Evolutionary conservation across 2,888 invertebrate genomes (phyloP).

Genomic region (Tridacna gigas): DNA sequence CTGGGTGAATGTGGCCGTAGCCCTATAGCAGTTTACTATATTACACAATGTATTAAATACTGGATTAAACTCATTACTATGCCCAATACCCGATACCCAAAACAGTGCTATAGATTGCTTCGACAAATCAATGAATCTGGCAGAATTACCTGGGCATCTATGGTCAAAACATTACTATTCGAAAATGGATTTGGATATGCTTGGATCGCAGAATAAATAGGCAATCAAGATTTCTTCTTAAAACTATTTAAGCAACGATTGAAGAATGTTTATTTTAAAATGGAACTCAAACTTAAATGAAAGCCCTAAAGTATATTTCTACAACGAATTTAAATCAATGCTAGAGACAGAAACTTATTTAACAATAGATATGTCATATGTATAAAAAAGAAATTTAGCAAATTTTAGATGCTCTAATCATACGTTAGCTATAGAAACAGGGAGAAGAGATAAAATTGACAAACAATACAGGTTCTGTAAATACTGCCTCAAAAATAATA

Average conservation of each 20-base stretch:
- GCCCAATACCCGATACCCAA: constrained; percentile 30
- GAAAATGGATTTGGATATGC: constrained; percentile 36
- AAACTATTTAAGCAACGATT: background rate
- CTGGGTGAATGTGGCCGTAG: constrained; percentile 19
- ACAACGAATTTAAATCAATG: background rate
- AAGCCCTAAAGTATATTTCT: background rate
- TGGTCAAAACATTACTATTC: constrained; percentile 28
- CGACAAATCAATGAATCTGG: constrained; percentile 25
- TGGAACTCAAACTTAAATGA: background rate
- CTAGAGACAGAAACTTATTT: background rate
- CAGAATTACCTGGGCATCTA: constrained; percentile 25
- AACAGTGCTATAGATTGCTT: constrained; percentile 34
- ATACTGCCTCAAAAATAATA: no score
- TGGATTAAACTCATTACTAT: constrained; percentile 27
- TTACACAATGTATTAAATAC: constrained; percentile 25
- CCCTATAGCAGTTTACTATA: constrained; percentile 6
- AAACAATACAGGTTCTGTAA: no score
- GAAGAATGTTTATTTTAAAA: background rate
- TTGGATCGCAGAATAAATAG: background rate
- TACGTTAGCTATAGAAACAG: no score
- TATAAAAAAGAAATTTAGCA: no score
- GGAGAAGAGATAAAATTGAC: no score
- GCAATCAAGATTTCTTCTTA: background rate
- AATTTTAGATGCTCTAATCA: no score
- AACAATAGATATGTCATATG: no score